phyloP scores from a whole-genome alignment of 1,140 invertebrate species.

The Acromyrmex echinatior region DNA sequence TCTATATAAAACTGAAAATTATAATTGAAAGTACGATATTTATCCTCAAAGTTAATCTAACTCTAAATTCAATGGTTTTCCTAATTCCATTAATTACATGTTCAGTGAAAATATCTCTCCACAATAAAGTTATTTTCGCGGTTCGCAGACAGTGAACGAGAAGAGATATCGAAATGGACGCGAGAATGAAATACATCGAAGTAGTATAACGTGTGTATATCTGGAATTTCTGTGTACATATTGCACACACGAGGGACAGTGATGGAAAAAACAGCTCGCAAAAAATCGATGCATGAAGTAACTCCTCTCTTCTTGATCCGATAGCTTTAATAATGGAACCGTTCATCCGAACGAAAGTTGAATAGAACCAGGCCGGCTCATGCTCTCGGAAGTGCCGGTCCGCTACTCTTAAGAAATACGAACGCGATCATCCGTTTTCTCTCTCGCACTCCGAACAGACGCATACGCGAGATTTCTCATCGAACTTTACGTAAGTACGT shows the following conservation, averaged over 20 bases:
- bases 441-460: not conserved
- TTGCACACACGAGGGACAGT: not conserved
- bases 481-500: slow-evolving; percentile 50
- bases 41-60: not conserved
- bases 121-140: slow-evolving; percentile 2
- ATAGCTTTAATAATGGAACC: slow-evolving; percentile 50
- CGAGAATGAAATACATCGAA: not conserved
- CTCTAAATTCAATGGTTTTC: not conserved
- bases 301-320: slow-evolving; percentile 6
- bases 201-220: not conserved
- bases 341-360: slow-evolving; percentile 25
- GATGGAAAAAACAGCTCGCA: slow-evolving; percentile 5
- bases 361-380: slow-evolving; percentile 30
- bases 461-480: slow-evolving; percentile 40
- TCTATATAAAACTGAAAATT: not conserved
- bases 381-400: not conserved
- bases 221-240: not conserved
- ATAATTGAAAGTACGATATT: too few relatives aligned
- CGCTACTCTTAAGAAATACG: slow-evolving; percentile 45
- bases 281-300: slow-evolving; percentile 42
- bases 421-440: slow-evolving; percentile 23
- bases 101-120: not conserved
- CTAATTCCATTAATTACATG: not conserved
- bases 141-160: not conserved
- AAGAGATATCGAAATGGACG: not conserved